Evolutionary conservation across 2,888 invertebrate species (phyloP), one percentile per base, ranked within the genome.

Genomic region (Latrodectus hesperus): DNA sequence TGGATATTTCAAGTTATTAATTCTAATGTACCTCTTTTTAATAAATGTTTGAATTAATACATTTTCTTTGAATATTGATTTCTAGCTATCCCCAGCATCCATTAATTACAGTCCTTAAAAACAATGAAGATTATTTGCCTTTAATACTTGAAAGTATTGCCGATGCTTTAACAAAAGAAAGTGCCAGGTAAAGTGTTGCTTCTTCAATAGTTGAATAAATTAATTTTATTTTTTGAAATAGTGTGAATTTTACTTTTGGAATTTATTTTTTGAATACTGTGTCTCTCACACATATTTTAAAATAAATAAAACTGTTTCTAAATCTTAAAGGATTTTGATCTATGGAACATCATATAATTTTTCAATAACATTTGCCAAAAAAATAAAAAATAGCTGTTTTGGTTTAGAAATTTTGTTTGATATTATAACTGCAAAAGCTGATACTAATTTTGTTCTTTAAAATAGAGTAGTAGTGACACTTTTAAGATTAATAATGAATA

Each of bases 21-120:
- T 26, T 38, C 11, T 38, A 38, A 4, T 38, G 38, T 38, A 38
- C 6, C 0, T 71, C 51, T 71, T 12, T 9, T 53, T n/a, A 6
- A 67, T 70, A 17, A 26, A 71, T n/a, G 14, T 55, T 4, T 38
- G 67, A 5, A 9, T 74, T 10, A 38, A 67, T 1, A 52, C 9
- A 60, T 17, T 53, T 60, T 16, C 16, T 68, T 1, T 67, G 12
- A 49, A 9, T 67, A 3, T 67, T 12, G 70, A 65, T 76, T 55
- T 87, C 9, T 16, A 87, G 86, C 11, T 72, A 38, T 55, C 86
- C 81, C 12, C 81, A 81, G 26, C 86, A 87, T 67, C 86, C 86
- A 4, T 77, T 87, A 51, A 87, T 87, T 55, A 16, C 86, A 16
- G 86, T 77, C n/a, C n/a, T 87, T 2, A 71, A 81, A 72, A 38